Percentiles rank a stretch among this genome's conserved stretches.
These are phyloP conservation scores for Drosophila novamexicana DNA, from an alignment of 1,140 invertebrate species.

Conservation along the genomic window DNA sequence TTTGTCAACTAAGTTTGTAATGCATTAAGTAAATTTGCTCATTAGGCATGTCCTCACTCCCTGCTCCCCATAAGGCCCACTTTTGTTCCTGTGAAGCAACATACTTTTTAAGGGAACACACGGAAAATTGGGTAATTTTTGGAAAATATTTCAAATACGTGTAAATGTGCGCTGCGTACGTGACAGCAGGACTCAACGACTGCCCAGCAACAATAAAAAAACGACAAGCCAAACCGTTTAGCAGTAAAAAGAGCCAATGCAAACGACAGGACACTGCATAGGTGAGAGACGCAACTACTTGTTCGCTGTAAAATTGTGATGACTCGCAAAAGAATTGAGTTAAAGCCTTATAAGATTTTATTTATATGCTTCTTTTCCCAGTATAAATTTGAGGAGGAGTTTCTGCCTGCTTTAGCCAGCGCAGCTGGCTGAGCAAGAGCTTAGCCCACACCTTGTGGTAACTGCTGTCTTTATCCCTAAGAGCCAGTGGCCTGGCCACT, in stretches of 20 bases:
- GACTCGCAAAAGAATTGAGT: not conserved
- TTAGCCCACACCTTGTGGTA: not conserved
- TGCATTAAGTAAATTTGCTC: not conserved
- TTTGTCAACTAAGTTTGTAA: not conserved
- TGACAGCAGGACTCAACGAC: slow-evolving; percentile 59
- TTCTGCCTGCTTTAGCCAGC: not conserved
- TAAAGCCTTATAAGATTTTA: not conserved
- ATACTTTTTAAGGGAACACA: slow-evolving; percentile 35
- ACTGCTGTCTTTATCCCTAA: slow-evolving; percentile 56
- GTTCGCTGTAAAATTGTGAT: not conserved
- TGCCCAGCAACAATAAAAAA: slow-evolving; percentile 51
- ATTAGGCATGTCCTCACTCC: not conserved
- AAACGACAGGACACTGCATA: slow-evolving; percentile 4
- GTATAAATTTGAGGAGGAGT: not conserved
- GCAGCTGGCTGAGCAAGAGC: not conserved
- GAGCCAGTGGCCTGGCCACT: slow-evolving; percentile 39
- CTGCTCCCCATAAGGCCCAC: not conserved
- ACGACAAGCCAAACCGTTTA: slow-evolving; percentile 55
- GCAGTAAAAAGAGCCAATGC: slow-evolving; percentile 60
- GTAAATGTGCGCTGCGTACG: slow-evolving; percentile 70
- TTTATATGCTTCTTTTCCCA: not conserved
- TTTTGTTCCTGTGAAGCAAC: not conserved
- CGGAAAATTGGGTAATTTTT: slow-evolving; percentile 81
- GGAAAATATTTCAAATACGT: slow-evolving; percentile 81
- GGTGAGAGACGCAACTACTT: slow-evolving; percentile 10